Evolutionary conservation across 2,113 vertebrate species (phyloP).

Genomic region (Hippotragus niger): DNA sequence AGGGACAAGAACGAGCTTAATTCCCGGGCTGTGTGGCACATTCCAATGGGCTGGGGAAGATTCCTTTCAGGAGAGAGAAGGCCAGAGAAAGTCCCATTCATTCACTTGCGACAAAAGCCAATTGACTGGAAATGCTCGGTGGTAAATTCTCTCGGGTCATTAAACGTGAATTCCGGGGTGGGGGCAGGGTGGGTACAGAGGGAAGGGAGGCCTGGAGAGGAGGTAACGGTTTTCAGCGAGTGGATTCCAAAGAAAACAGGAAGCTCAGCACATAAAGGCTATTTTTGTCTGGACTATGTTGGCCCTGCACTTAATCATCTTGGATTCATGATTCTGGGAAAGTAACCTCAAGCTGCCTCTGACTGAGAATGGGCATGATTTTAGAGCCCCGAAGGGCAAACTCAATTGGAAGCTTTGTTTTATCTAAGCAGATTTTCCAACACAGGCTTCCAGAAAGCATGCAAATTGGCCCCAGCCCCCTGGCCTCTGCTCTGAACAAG

Average conservation of each 20-base stretch:
- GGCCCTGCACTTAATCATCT: not conserved
- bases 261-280: slow-evolving; percentile 25
- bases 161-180: slow-evolving; percentile 13
- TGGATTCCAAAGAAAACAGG: slow-evolving; percentile 60
- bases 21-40: not conserved
- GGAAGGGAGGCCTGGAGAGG: not conserved
- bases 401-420: not conserved
- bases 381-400: not conserved
- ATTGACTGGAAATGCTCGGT: slow-evolving; percentile 35
- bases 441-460: not conserved
- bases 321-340: not conserved
- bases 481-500: fast-evolving
- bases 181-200: not conserved
- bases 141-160: slow-evolving; percentile 32
- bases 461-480: not conserved
- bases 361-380: not conserved
- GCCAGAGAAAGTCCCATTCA: slow-evolving; percentile 45
- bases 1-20: not conserved
- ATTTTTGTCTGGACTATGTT: slow-evolving; percentile 15
- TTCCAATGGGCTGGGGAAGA: not conserved
- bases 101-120: slow-evolving; percentile 52
- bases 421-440: not conserved
- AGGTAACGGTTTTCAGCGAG: not conserved
- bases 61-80: not conserved
- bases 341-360: not conserved